phyloP scores from a whole-genome alignment of 2,797 vertebrate genomes.

The Pangasius mekongensis region DNA sequence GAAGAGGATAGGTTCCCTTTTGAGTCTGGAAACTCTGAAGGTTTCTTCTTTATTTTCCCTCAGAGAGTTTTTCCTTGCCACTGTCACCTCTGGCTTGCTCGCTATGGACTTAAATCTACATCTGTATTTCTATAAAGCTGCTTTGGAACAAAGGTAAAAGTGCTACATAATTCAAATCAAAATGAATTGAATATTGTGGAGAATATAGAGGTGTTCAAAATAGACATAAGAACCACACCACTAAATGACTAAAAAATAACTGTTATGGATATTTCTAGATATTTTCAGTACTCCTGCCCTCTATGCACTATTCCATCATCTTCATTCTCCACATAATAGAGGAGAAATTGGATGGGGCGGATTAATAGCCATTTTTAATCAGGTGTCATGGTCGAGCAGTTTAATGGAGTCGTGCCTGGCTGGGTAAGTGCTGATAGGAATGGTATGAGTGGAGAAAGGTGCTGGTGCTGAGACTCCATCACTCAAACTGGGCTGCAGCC shows the following conservation, averaged over 20 bases:
- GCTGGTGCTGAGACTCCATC: constrained; percentile 59
- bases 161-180: background rate
- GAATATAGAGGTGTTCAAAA: constrained; percentile 8
- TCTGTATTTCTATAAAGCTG: background rate
- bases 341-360: constrained; percentile 18
- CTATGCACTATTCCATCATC: constrained; percentile 21
- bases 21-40: background rate
- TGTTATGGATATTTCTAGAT: constrained; percentile 18
- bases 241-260: constrained; percentile 5
- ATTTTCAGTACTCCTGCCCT: constrained; percentile 11
- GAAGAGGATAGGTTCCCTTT: background rate
- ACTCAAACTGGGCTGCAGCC: constrained; percentile 40
- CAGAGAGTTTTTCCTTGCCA: background rate
- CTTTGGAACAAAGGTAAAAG: background rate
- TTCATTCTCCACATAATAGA: constrained; percentile 18
- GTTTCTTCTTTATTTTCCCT: constrained; percentile 1
- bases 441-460: constrained; percentile 18
- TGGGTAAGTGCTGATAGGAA: constrained; percentile 49
- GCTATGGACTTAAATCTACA: background rate
- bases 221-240: background rate
- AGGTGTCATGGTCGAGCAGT: constrained; percentile 57
- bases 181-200: background rate
- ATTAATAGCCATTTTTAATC: constrained; percentile 60
- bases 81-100: background rate
- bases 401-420: constrained; percentile 54